Conservation (phyloP, 1,140 invertebrate genomes). For the Oscheius sp. region DNA sequence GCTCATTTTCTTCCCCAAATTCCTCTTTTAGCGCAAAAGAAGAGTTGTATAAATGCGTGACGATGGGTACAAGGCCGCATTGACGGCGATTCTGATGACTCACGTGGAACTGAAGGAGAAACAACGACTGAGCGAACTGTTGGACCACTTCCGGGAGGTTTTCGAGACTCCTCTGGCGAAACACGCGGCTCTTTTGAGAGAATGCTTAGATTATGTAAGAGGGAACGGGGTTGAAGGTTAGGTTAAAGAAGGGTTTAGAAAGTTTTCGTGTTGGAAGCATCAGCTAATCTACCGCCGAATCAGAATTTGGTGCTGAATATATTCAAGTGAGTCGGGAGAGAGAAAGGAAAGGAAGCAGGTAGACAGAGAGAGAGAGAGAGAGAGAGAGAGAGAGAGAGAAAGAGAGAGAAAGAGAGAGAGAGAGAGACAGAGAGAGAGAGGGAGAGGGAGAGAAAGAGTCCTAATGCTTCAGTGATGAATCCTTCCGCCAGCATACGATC, state of each 20-base stretch:
- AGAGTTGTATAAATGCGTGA: neutral
- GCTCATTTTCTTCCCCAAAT: neutral
- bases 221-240: neutral
- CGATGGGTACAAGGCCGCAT: neutral
- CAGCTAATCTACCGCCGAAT: neutral
- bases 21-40: no score
- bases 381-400: neutral
- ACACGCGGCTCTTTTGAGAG: neutral
- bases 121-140: neutral
- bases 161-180: neutral
- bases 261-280: neutral
- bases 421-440: neutral
- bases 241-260: neutral
- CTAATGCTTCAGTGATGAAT: neutral
- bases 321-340: neutral
- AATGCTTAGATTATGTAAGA: slow-evolving; percentile 1
- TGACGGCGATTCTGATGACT: neutral
- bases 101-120: neutral
- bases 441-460: neutral
- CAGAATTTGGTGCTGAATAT: slow-evolving; percentile 1
- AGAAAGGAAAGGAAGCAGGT: neutral
- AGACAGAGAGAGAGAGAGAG: neutral
- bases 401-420: neutral
- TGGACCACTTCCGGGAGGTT: neutral
- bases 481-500: neutral